phyloP scores from a whole-genome alignment of 2,888 invertebrate species.

The Sinhomidia bicolor region DNA sequence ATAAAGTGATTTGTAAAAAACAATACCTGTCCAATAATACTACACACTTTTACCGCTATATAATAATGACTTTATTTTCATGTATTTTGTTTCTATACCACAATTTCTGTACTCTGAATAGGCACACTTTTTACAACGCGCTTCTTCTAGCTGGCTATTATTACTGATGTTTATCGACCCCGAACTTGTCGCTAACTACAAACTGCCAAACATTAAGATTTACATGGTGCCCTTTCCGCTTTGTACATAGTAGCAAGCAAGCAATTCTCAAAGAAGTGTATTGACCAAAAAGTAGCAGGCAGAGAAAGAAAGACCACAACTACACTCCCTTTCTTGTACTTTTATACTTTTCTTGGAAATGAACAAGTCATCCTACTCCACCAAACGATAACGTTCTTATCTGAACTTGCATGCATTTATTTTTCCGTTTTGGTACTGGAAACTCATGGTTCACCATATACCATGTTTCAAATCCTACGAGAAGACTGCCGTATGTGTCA shows the following conservation, averaged over 20 bases:
- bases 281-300: neutral
- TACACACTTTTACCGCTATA: too few species aligned
- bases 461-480: neutral
- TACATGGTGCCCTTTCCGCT: slow-evolving; percentile 16
- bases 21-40: too few species aligned
- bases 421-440: neutral
- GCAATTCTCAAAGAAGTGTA: neutral
- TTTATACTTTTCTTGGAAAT: neutral
- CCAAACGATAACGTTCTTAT: slow-evolving; percentile 8
- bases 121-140: too few species aligned
- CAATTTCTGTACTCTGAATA: too few species aligned
- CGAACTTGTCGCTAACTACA: slow-evolving; percentile 11
- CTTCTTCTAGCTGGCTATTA: neutral
- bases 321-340: neutral
- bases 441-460: neutral
- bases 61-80: too few species aligned
- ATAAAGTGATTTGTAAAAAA: too few species aligned
- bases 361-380: neutral
- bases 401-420: neutral
- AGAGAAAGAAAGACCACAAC: neutral
- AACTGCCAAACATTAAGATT: slow-evolving; percentile 34
- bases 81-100: too few species aligned
- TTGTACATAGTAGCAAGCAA: neutral
- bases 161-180: slow-evolving; percentile 18
- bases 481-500: neutral